Evolutionary conservation across 2,888 invertebrate genomes (phyloP).

Genomic region (Rhopalosiphum nymphaeae): DNA sequence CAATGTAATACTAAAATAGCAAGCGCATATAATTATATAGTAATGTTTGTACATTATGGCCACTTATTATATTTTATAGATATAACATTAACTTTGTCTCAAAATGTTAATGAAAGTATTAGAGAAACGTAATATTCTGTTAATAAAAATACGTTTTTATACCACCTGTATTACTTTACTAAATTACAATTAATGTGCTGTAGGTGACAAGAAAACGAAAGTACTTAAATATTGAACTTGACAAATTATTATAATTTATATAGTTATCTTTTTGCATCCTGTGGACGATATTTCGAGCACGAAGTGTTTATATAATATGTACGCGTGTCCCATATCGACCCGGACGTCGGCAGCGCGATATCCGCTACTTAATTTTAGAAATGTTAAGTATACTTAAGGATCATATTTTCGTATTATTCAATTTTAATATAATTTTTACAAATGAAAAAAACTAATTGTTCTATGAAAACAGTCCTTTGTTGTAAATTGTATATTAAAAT

Average conservation of each 20-base stretch:
- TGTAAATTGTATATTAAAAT: background rate
- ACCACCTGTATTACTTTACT: background rate
- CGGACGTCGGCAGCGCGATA: conserved; percentile 21
- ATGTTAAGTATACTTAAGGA: background rate
- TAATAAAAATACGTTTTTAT: no score
- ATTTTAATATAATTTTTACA: background rate
- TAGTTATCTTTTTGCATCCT: background rate
- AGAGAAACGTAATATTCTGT: background rate
- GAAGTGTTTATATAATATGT: background rate
- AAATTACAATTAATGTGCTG: background rate
- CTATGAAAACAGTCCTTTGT: background rate
- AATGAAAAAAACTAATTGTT: background rate
- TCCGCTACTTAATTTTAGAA: background rate
- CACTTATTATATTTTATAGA: background rate
- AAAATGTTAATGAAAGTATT: background rate
- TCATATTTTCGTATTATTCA: background rate
- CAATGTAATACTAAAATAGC: no score
- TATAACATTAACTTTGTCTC: background rate
- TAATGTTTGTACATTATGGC: background rate
- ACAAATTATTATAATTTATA: background rate
- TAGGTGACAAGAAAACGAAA: background rate
- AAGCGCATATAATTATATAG: no score
- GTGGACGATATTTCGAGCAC: background rate
- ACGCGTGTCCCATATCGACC: conserved; percentile 29
- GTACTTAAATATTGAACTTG: background rate